Conservation (phyloP, 1,140 invertebrate species). For the Cepaea nemoralis region DNA sequence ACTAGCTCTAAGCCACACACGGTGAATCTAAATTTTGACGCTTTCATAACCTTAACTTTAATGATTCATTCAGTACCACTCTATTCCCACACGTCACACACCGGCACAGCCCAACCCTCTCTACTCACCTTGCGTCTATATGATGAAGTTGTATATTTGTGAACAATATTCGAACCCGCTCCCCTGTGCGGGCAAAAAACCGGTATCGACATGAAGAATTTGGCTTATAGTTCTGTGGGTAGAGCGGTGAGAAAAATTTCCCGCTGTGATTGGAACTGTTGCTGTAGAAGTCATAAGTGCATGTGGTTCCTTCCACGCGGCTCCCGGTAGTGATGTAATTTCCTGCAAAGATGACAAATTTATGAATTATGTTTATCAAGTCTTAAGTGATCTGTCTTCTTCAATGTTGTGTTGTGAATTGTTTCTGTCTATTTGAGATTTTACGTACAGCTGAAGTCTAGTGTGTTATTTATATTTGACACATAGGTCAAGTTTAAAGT, state of each 20-base stretch:
- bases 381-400: too few species aligned
- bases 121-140: slow-evolving; percentile 50
- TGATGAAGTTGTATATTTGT: slow-evolving; percentile 61
- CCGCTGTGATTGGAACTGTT: slow-evolving; percentile 75
- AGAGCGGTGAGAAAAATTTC: slow-evolving; percentile 84
- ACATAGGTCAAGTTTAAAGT: too few species aligned
- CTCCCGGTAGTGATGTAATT: slow-evolving; percentile 47
- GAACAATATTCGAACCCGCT: slow-evolving; percentile 71
- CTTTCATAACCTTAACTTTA: too few species aligned
- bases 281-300: slow-evolving; percentile 51
- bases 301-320: slow-evolving; percentile 43
- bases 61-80: too few species aligned
- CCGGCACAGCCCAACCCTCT: neutral
- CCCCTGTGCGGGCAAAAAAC: slow-evolving; percentile 75
- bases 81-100: too few species aligned
- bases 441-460: too few species aligned
- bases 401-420: too few species aligned
- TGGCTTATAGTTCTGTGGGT: slow-evolving; percentile 87
- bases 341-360: slow-evolving; percentile 35
- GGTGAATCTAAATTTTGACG: too few species aligned
- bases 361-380: too few species aligned
- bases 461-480: too few species aligned
- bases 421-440: too few species aligned
- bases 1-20: too few species aligned
- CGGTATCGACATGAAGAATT: slow-evolving; percentile 84